Evolutionary conservation across 2,113 vertebrate species (phyloP).

Genomic region (Benitochromis conjunctus): DNA sequence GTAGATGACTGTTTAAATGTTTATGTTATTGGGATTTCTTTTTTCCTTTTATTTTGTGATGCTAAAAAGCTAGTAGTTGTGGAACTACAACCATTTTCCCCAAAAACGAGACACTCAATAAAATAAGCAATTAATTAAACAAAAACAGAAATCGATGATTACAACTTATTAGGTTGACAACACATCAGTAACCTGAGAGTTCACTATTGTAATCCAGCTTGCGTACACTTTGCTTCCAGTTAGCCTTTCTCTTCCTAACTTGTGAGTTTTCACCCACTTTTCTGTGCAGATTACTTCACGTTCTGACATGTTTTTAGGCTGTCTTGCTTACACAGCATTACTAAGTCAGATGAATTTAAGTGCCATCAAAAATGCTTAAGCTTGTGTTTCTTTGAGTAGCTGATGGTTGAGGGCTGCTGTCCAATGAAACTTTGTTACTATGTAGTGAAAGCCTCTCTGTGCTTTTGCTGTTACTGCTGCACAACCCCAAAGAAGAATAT

Average conservation of each 20-base stretch:
- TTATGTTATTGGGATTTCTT: background rate
- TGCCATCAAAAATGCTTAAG: background rate
- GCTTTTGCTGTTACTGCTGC: background rate
- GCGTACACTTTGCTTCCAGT: background rate
- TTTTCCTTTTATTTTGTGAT: background rate
- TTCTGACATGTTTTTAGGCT: background rate
- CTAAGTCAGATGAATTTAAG: background rate
- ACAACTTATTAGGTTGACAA: background rate
- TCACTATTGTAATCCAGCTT: background rate
- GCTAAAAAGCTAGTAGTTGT: background rate
- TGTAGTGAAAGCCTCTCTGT: background rate
- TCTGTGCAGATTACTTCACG: background rate
- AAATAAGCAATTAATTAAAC: background rate
- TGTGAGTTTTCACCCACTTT: background rate
- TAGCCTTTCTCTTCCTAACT: background rate
- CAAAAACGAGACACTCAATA: background rate
- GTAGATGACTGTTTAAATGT: background rate
- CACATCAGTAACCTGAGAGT: background rate
- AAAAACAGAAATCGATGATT: background rate
- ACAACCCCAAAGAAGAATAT: background rate
- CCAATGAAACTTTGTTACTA: background rate
- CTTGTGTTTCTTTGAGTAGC: background rate
- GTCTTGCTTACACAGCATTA: background rate
- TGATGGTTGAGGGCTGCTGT: background rate
- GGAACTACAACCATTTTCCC: background rate